Conservation (phyloP, 2,113 vertebrate species). For the Takifugu flavidus region DNA sequence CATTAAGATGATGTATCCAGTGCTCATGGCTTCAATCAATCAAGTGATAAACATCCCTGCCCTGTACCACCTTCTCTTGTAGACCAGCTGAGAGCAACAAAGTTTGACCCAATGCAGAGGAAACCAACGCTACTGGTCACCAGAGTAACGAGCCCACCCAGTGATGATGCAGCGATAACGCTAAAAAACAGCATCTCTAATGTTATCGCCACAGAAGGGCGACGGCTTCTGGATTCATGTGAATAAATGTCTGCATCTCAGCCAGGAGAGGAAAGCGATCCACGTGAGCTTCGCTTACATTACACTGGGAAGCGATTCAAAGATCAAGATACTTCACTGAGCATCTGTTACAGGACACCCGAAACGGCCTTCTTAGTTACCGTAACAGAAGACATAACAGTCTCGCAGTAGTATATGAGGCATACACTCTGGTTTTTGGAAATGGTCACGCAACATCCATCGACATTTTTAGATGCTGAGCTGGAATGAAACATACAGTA, state of each 20-base stretch:
- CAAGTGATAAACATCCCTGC: slow-evolving; percentile 22
- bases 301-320: slow-evolving; percentile 34
- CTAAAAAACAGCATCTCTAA: slow-evolving; percentile 19
- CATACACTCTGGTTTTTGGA: not conserved
- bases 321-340: slow-evolving; percentile 48
- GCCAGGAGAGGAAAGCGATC: slow-evolving; percentile 39
- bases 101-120: not conserved
- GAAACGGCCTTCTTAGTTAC: slow-evolving; percentile 34
- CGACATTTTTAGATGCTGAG: not conserved
- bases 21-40: slow-evolving; percentile 21
- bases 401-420: not conserved
- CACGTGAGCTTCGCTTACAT: slow-evolving; percentile 42
- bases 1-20: slow-evolving; percentile 25
- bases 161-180: no score
- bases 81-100: slow-evolving; percentile 1
- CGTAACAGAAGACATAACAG: slow-evolving; percentile 14
- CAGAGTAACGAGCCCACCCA: not conserved
- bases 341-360: slow-evolving; percentile 23
- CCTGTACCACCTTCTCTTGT: slow-evolving; percentile 17
- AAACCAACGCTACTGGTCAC: not conserved
- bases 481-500: not conserved
- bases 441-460: not conserved
- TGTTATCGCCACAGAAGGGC: slow-evolving; percentile 13
- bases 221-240: slow-evolving; percentile 36
- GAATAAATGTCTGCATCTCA: slow-evolving; percentile 60